These are phyloP conservation scores for Brenthis hecate DNA, from an alignment of 2,888 invertebrate genomes.

Conservation along the genomic window DNA sequence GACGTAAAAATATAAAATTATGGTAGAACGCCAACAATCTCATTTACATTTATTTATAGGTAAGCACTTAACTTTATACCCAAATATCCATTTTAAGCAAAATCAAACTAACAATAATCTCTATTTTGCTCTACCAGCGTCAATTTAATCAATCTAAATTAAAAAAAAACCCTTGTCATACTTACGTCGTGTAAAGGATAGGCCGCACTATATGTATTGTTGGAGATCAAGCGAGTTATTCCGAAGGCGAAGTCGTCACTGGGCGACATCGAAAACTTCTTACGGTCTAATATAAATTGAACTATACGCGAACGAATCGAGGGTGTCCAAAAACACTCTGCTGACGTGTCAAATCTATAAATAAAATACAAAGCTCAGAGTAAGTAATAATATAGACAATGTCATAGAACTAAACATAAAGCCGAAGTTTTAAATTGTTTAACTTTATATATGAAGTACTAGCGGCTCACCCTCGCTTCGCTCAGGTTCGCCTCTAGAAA, in stretches of 20 bases:
- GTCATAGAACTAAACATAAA: too few relatives aligned
- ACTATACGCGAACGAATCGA: constrained; percentile 93
- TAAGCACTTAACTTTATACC: background rate
- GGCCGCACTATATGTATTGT: constrained; percentile 89
- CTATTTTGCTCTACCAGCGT: background rate
- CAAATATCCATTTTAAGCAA: background rate
- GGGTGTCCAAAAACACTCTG: constrained; percentile 92
- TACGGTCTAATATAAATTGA: constrained; percentile 95
- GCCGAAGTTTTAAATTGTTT: too few relatives aligned
- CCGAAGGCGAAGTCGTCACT: constrained; percentile 91
- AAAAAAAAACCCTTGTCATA: constrained; percentile 29
- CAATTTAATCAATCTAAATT: background rate
- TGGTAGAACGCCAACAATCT: too few relatives aligned
- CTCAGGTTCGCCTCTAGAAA: too few relatives aligned
- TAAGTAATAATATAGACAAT: background rate
- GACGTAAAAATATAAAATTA: too few relatives aligned
- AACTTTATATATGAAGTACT: too few relatives aligned
- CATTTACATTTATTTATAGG: too few relatives aligned
- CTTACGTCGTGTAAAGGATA: constrained; percentile 95
- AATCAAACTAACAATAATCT: too few relatives aligned
- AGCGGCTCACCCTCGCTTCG: too few relatives aligned
- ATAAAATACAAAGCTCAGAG: background rate
- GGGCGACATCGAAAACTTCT: constrained; percentile 86
- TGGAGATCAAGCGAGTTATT: constrained; percentile 87
- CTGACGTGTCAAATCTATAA: constrained; percentile 89